Evolutionary conservation across 2,113 vertebrate species (phyloP).

Genomic region (Sinosuthora webbiana): DNA sequence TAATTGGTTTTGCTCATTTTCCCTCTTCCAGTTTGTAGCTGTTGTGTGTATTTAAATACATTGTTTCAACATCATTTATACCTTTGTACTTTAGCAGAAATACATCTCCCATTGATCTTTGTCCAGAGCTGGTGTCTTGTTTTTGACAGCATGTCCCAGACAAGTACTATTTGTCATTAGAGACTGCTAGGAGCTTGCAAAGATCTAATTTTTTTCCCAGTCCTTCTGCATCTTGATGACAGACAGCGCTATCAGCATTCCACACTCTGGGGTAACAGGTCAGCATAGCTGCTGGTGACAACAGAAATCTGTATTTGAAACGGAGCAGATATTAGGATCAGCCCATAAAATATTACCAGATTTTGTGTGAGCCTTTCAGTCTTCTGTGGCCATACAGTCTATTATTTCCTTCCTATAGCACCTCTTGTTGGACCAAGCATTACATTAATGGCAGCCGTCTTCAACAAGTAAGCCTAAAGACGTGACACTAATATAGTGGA

Average conservation of each 20-base stretch:
- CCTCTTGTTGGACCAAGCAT: neutral
- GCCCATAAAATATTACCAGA: neutral
- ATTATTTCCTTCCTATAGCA: neutral
- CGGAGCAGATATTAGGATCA: neutral
- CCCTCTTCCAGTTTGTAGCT: neutral
- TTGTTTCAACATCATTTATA: constrained; percentile 17
- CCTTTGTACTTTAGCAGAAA: constrained; percentile 29
- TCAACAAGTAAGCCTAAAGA: neutral
- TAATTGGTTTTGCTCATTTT: neutral
- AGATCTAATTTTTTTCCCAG: neutral
- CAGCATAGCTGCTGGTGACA: neutral
- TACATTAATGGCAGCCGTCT: neutral
- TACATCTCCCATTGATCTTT: neutral
- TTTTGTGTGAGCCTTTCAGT: neutral
- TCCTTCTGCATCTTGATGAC: neutral
- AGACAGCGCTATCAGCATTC: neutral
- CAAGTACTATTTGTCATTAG: constrained; percentile 5
- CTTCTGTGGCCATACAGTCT: neutral
- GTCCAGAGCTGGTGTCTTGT: neutral
- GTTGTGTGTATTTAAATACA: neutral
- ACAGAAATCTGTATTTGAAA: neutral
- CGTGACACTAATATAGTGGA: neutral
- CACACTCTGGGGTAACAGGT: neutral
- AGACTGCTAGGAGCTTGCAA: neutral
- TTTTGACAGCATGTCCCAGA: constrained; percentile 36